Conservation (phyloP, 2,888 invertebrate species). For the Euclidia mi region DNA sequence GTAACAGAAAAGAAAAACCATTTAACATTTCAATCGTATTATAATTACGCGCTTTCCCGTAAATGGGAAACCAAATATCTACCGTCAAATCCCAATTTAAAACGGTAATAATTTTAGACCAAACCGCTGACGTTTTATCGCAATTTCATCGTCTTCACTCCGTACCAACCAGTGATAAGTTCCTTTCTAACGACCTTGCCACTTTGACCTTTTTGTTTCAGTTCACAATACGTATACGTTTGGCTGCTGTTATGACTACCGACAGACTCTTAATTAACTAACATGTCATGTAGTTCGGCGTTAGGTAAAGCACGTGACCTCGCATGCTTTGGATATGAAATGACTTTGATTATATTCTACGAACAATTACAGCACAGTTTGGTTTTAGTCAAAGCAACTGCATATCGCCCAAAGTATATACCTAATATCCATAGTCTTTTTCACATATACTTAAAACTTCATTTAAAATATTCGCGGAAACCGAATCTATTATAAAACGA, state of each 20-base stretch:
- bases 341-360: too few relatives aligned
- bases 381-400: too few relatives aligned
- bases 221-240: conserved; percentile 50
- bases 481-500: too few relatives aligned
- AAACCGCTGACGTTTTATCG: conserved; percentile 78
- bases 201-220: conserved; percentile 83
- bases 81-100: conserved; percentile 56
- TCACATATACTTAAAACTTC: too few relatives aligned
- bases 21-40: conserved; percentile 36
- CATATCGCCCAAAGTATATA: too few relatives aligned
- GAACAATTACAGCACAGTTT: too few relatives aligned
- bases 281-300: conserved; percentile 21
- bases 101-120: conserved; percentile 73
- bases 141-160: conserved; percentile 74
- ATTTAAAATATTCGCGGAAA: too few relatives aligned
- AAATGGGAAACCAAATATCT: conserved; percentile 48
- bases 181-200: conserved; percentile 83
- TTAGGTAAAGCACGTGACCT: too few relatives aligned
- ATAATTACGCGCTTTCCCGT: conserved; percentile 32
- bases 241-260: conserved; percentile 36
- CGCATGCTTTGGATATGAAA: too few relatives aligned
- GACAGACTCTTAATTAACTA: conserved; percentile 42
- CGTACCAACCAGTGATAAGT: conserved; percentile 83
- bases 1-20: conserved; percentile 55
- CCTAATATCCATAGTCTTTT: too few relatives aligned